Base-by-base conservation (phyloP, 2,888 invertebrate genomes). In the Unio delphinus region DNA sequence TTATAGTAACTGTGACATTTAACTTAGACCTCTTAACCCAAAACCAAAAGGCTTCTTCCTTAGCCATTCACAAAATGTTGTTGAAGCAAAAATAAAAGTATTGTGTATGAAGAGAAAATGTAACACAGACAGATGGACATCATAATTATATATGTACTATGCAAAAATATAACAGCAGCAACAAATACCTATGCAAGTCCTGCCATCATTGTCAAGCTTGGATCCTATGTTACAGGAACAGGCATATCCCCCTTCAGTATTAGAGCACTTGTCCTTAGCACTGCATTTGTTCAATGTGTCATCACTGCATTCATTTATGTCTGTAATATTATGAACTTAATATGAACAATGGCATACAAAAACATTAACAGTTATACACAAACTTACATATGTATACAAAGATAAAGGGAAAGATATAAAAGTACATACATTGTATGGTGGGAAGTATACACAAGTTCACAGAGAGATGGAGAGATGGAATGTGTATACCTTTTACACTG, bases 201-300 rank as follows among this genome's bases (percentile, higher is more conserved):
- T 68, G 5, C 61, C 23, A 68, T 81, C 81, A 17, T 73, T 73
- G 6, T 71, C 66, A 4, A 83, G 74, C 45, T 87, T 73, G 67
- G 70, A 78, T 4, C 83, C 83, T 15, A 69, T 72, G n/a, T 65
- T 70, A 67, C 98, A 98, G 73, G 94, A 93, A 85, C 98, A 98
- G 1, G 68, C 69, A 65, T 80, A 83, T 3, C 73, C 76, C 7
- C 82, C 82, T 0, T 57, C 69, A 1, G 72, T 70, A 64, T 83
- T 83, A 7, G 68, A 61, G 65, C 83, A 82, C 17, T 58, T 68
- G 23, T 69, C 67, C 11, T 61, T 60, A 7, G 62, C 63, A 63
- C 70, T 68, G 64, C 76, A 74, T 18, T 34, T 26, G 54, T 76
- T 76, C 55, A 72, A 57, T 11, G 28, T 60, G 15, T 7, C 20